phyloP scores from a whole-genome alignment of 2,797 vertebrate genomes.

The Morelia viridis region DNA sequence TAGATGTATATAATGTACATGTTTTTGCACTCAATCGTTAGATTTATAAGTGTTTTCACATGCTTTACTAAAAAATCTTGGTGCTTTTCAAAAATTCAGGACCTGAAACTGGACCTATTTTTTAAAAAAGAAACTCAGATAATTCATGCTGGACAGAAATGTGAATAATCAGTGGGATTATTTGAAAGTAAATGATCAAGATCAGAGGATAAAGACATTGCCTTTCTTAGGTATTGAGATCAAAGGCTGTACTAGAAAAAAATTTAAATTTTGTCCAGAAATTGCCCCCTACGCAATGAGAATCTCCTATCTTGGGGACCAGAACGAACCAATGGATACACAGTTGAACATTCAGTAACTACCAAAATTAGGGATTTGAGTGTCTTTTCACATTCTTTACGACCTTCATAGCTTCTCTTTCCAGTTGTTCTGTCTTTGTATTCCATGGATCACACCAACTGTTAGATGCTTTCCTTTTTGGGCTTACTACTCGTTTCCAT shows the following conservation, averaged over 20 bases:
- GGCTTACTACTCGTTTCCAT: neutral
- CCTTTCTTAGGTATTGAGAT: constrained; percentile 20
- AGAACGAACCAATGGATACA: neutral
- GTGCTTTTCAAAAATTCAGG: neutral
- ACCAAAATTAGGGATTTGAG: neutral
- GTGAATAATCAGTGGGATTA: neutral
- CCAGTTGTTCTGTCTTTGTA: neutral
- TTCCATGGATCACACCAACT: neutral
- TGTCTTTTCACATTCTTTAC: neutral
- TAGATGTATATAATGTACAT: constrained; percentile 4
- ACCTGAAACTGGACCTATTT: neutral
- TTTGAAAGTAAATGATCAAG: neutral
- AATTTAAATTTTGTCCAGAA: too few relatives aligned
- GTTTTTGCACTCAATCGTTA: constrained; percentile 37
- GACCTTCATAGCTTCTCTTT: neutral
- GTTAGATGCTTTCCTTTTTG: neutral
- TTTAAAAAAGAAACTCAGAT: constrained; percentile 21
- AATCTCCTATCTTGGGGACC: neutral
- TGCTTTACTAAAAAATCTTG: neutral
- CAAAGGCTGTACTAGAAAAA: neutral
- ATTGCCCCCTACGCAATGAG: neutral
- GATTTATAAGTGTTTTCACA: neutral
- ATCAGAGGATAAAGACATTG: neutral
- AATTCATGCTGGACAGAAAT: constrained; percentile 3
- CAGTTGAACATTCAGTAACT: neutral